Conservation (phyloP, 2,113 vertebrate genomes). For the Sakesphorus luctuosus region DNA sequence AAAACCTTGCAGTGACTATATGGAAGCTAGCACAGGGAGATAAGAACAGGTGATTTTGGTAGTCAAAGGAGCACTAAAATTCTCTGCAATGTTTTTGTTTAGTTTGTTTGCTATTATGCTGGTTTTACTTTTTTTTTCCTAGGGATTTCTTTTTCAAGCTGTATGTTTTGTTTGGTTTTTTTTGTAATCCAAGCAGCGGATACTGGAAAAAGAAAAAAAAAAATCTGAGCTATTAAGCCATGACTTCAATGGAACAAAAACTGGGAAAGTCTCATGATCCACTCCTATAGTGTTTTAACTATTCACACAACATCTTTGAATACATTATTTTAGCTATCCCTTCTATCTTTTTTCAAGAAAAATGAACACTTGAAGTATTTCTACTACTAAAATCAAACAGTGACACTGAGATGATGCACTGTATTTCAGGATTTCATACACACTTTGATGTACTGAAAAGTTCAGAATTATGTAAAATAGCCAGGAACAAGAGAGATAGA, state of each 20-base stretch:
- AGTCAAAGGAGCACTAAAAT: background rate
- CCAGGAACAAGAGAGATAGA: background rate
- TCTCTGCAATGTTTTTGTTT: background rate
- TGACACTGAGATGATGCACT: background rate
- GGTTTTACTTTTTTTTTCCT: background rate
- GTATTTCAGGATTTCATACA: background rate
- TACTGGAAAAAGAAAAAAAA: background rate
- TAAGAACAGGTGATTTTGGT: background rate
- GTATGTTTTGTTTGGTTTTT: background rate
- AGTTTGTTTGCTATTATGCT: background rate
- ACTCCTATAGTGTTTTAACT: background rate
- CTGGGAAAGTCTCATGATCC: background rate
- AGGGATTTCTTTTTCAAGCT: background rate
- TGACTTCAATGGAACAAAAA: background rate
- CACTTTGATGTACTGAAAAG: background rate
- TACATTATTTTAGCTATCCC: background rate
- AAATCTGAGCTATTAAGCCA: background rate
- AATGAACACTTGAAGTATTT: background rate
- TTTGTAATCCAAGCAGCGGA: background rate
- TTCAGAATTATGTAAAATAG: constrained; percentile 1
- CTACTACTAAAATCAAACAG: background rate
- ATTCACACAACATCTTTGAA: background rate
- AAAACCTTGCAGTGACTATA: background rate
- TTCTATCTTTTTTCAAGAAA: background rate
- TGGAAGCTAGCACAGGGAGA: background rate